Percentiles rank a stretch among this genome's conserved stretches.
Conservation (phyloP, 2,113 vertebrate genomes). For the Mionectes macconnelli region DNA sequence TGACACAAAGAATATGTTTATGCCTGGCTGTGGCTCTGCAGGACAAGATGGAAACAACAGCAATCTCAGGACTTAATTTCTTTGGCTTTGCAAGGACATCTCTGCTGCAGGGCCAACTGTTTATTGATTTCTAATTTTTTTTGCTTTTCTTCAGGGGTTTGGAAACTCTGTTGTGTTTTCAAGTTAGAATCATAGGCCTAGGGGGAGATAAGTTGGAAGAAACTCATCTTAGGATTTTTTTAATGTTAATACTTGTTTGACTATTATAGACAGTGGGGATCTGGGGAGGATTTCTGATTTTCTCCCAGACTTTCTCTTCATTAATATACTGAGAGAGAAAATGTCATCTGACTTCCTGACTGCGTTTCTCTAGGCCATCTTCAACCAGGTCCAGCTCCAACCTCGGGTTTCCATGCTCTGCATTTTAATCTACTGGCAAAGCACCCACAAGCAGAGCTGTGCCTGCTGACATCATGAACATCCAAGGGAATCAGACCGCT, state of each 20-base stretch:
- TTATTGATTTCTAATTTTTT: background rate
- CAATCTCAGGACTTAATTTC: slow-evolving; percentile 45
- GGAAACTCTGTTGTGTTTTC: slow-evolving; percentile 15
- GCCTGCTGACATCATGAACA: background rate
- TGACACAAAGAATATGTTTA: slow-evolving; percentile 68
- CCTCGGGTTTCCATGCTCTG: background rate
- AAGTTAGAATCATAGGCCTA: background rate
- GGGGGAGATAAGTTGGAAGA: background rate
- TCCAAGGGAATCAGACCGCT: rapidly evolving
- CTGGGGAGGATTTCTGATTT: background rate
- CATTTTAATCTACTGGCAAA: background rate
- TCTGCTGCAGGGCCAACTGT: background rate
- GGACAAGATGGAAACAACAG: slow-evolving; percentile 44
- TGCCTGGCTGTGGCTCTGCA: slow-evolving; percentile 20
- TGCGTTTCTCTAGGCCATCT: background rate
- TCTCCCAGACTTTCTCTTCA: background rate
- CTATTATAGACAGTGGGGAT: background rate
- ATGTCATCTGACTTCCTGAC: background rate
- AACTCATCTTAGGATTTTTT: background rate
- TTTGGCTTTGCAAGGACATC: slow-evolving; percentile 33
- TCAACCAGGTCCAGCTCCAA: background rate
- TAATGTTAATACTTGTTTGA: background rate
- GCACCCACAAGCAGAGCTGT: background rate
- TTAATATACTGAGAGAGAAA: background rate
- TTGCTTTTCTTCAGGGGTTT: background rate